Evolutionary conservation across 2,888 invertebrate genomes (phyloP).

Genomic region (Spialia ferax): DNA sequence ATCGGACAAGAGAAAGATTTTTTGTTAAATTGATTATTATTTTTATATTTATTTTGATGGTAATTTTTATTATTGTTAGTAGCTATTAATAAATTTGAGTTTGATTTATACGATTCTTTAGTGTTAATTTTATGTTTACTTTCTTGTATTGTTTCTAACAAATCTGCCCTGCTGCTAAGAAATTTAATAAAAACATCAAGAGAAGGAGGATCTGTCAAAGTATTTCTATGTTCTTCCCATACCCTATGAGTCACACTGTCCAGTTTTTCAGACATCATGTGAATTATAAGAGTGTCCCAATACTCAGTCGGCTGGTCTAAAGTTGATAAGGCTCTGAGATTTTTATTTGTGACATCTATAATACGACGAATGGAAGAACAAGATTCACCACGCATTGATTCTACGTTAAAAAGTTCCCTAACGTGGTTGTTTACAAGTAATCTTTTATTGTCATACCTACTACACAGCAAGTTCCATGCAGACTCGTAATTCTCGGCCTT

Average conservation of each 20-base stretch:
- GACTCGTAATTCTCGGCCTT: conserved; percentile 35
- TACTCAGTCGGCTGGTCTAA: conserved; percentile 36
- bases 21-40: not conserved
- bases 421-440: conserved; percentile 45
- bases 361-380: conserved; percentile 37
- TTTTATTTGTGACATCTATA: conserved; percentile 46
- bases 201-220: conserved; percentile 1
- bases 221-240: conserved; percentile 26
- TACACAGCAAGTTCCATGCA: conserved; percentile 30
- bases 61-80: not conserved
- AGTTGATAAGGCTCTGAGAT: conserved; percentile 36
- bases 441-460: conserved; percentile 36
- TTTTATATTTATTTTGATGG: not conserved
- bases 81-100: conserved; percentile 1
- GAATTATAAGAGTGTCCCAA: conserved; percentile 45
- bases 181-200: not conserved
- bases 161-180: conserved; percentile 4
- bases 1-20: not conserved
- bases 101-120: conserved; percentile 1
- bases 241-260: conserved; percentile 30
- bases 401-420: conserved; percentile 40
- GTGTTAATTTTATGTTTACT: not conserved
- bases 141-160: not conserved
- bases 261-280: conserved; percentile 45
- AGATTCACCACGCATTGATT: conserved; percentile 35